Base-by-base conservation (phyloP, 2,113 vertebrate species). In the Haliaeetus leucogaster region DNA sequence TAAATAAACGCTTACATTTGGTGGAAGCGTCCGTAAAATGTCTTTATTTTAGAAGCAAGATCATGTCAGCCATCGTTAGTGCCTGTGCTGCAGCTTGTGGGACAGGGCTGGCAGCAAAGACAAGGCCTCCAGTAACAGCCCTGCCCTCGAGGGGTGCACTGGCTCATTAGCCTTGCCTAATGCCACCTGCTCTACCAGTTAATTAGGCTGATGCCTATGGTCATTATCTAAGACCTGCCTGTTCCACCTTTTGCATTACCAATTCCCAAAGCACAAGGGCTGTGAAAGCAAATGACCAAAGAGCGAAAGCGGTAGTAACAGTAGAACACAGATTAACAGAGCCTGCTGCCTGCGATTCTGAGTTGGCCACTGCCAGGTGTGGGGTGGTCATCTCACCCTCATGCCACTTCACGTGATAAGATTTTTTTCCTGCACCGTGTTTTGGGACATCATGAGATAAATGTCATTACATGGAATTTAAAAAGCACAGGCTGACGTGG, bases 401-500 rank as follows among this genome's bases (percentile, higher is more conserved):
- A 11, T 4, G 0, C 7, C 19, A 3, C 63, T 25, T n/a, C 59
- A 1, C 0, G 4, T 3, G 26, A 47, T 0, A 23, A 26, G 47
- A 52, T 27, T 52, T 27, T 52, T 43, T 38, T 50, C 52, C 72
- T 7, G 45, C 43, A 42, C 73, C 1, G 1, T 0, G 0, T 1
- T 27, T 36, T 16, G 66, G 38, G 70, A 71, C 30, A 78, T 4
- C 32, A 8, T 14, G 14, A 80, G 58, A 66, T 71, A 82, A 77
- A 6, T 97, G 52, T 97, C 96, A 95, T 97, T 97, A 71, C 47
- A 93, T 67, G 59, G 68, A 55, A 45, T 66, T 61, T 82, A 18
- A 85, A 95, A 79, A 94, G 77, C 47, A 27, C 17, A 7, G 29
- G 26, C 22, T 30, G 36, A 34, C 2, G 52, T 20, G 67, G 40